Percentiles rank a stretch among this genome's conserved stretches.
These are phyloP conservation scores for Megaleporinus macrocephalus DNA, from an alignment of 2,113 vertebrate genomes.

Conservation along the genomic window DNA sequence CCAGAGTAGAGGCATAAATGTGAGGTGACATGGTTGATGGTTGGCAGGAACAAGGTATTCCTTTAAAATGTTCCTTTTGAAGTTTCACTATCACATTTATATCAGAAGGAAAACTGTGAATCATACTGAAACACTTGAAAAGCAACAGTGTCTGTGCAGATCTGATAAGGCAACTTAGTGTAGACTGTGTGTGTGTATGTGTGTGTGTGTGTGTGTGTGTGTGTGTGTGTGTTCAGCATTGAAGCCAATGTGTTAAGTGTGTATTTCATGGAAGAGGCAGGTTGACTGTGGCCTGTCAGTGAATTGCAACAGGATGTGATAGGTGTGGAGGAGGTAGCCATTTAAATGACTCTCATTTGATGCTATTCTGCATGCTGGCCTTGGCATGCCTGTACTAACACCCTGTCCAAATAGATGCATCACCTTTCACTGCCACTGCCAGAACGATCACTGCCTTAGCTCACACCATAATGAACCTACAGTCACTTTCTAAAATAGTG, in stretches of 20 bases:
- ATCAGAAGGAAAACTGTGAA: conserved; percentile 13
- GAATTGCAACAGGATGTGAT: not conserved
- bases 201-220: not conserved
- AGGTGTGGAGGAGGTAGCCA: conserved; percentile 32
- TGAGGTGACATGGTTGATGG: too few relatives aligned
- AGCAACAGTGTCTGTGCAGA: not conserved
- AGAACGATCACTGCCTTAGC: conserved; percentile 64
- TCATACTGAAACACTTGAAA: not conserved
- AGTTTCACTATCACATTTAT: not conserved
- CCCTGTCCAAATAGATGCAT: conserved; percentile 43
- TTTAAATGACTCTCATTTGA: conserved; percentile 60
- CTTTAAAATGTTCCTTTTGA: not conserved
- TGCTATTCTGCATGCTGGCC: conserved; percentile 62
- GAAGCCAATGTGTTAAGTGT: not conserved
- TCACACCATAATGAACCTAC: conserved; percentile 66
- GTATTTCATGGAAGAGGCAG: not conserved
- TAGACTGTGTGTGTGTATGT: not conserved
- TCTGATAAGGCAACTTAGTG: conserved; percentile 12
- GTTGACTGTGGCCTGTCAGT: not conserved
- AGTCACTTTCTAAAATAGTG: conserved; percentile 60
- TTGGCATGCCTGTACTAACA: conserved; percentile 48
- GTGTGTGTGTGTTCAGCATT: not conserved
- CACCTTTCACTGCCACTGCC: conserved; percentile 17
- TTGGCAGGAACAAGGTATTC: too few relatives aligned
- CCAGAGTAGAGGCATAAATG: too few relatives aligned